A percentile compares a stretch with the other conserved stretches of the same genome.
phyloP scores from a whole-genome alignment of 2,888 invertebrate genomes.

The Epicampocera succincta region DNA sequence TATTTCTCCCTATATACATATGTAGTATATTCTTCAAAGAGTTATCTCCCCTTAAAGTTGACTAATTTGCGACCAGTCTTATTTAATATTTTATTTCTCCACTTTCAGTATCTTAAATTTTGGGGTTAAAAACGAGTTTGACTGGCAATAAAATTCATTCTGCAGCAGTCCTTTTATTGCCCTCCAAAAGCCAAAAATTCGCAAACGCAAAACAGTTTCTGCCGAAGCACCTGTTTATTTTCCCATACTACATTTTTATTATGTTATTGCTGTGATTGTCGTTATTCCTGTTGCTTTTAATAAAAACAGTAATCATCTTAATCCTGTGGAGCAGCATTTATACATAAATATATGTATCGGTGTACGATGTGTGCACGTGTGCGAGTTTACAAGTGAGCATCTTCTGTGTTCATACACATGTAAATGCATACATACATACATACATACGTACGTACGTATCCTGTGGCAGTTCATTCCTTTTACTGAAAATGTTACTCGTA shows the following conservation, averaged over 20 bases:
- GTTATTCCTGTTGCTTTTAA: slow-evolving; percentile 24
- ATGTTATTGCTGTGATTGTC: slow-evolving; percentile 35
- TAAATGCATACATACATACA: too few relatives aligned
- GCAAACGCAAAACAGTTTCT: slow-evolving; percentile 73
- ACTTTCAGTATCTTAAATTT: neutral
- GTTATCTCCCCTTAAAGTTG: slow-evolving; percentile 9
- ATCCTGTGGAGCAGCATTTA: slow-evolving; percentile 52
- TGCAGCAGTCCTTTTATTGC: slow-evolving; percentile 64
- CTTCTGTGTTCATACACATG: neutral
- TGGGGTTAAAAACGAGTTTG: slow-evolving; percentile 58
- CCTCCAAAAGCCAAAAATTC: slow-evolving; percentile 49
- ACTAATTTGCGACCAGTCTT: neutral
- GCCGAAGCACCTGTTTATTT: slow-evolving; percentile 78
- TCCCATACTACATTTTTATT: slow-evolving; percentile 73
- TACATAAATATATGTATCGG: neutral
- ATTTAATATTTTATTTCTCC: slow-evolving; percentile 31
- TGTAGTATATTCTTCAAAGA: neutral
- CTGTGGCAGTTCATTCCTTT: slow-evolving; percentile 61
- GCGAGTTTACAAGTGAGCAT: neutral
- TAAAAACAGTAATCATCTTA: slow-evolving; percentile 54
- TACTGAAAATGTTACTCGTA: slow-evolving; percentile 48
- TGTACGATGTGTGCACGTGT: neutral
- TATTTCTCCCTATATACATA: too few relatives aligned
- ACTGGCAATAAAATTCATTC: slow-evolving; percentile 66
- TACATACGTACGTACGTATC: slow-evolving; percentile 56